Percentiles rank a stretch among this genome's conserved stretches.
Conservation (phyloP, 2,888 invertebrate species). For the Corbicula japonica region DNA sequence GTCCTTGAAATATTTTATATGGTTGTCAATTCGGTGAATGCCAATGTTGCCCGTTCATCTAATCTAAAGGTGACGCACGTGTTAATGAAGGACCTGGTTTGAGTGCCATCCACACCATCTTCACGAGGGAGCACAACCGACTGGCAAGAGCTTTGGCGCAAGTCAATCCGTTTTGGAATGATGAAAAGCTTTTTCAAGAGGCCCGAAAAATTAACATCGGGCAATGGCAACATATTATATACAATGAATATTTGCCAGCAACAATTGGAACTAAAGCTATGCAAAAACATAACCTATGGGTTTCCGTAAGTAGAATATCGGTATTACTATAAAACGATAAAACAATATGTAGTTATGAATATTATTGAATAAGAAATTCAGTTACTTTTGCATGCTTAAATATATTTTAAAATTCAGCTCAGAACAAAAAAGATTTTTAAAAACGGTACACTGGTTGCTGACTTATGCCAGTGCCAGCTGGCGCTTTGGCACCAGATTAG, state of each 20-base stretch:
- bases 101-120: constrained; percentile 63
- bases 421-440: too few species aligned
- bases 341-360: too few species aligned
- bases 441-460: too few species aligned
- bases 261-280: constrained; percentile 88
- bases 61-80: constrained; percentile 67
- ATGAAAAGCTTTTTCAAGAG: constrained; percentile 66
- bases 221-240: constrained; percentile 50
- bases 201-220: constrained; percentile 58
- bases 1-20: too few species aligned
- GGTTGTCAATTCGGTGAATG: too few species aligned
- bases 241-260: constrained; percentile 84
- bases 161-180: constrained; percentile 45
- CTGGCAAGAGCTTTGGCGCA: constrained; percentile 40
- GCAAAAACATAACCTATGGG: constrained; percentile 8
- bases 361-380: too few species aligned
- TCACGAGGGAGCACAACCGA: constrained; percentile 67
- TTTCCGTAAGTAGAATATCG: constrained; percentile 88
- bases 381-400: too few species aligned
- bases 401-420: too few species aligned
- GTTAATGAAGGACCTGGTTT: constrained; percentile 64
- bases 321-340: too few species aligned
- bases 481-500: too few species aligned
- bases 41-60: too few species aligned
- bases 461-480: too few species aligned